Evolutionary conservation across 2,113 vertebrate species (phyloP).

Genomic region (Platysteira castanea): DNA sequence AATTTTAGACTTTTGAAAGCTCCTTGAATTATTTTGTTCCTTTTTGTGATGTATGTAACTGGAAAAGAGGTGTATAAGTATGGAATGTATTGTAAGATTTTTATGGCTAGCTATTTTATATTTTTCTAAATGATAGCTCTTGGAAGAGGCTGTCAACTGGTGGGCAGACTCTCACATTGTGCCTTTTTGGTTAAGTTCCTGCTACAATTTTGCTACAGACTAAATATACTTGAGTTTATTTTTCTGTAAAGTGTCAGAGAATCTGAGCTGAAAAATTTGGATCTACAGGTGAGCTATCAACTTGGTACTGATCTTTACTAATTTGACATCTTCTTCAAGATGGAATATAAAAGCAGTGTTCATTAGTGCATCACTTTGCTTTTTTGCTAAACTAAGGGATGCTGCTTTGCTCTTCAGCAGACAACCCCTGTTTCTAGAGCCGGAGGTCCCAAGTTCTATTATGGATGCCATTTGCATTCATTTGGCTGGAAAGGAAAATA

Average conservation of each 20-base stretch:
- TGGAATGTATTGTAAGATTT: background rate
- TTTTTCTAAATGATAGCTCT: background rate
- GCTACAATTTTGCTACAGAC: background rate
- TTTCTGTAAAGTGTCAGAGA: background rate
- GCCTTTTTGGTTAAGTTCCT: background rate
- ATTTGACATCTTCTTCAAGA: background rate
- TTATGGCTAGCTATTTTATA: background rate
- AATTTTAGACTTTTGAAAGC: background rate
- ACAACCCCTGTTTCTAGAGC: background rate
- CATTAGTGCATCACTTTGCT: fast-evolving
- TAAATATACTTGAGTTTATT: background rate
- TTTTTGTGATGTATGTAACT: background rate
- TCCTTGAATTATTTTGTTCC: background rate
- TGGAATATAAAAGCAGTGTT: background rate
- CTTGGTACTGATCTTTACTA: background rate
- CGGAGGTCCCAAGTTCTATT: fast-evolving
- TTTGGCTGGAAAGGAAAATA: background rate
- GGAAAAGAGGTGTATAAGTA: background rate
- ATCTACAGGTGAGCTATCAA: background rate
- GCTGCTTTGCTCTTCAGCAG: background rate
- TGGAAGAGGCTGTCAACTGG: background rate
- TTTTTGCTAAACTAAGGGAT: background rate
- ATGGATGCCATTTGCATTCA: background rate
- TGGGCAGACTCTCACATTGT: background rate
- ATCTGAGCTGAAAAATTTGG: background rate